Percentiles rank a stretch among this genome's conserved stretches.
Evolutionary conservation across 1,140 invertebrate species (phyloP).

Genomic region (Caenorhabditis inopinata): DNA sequence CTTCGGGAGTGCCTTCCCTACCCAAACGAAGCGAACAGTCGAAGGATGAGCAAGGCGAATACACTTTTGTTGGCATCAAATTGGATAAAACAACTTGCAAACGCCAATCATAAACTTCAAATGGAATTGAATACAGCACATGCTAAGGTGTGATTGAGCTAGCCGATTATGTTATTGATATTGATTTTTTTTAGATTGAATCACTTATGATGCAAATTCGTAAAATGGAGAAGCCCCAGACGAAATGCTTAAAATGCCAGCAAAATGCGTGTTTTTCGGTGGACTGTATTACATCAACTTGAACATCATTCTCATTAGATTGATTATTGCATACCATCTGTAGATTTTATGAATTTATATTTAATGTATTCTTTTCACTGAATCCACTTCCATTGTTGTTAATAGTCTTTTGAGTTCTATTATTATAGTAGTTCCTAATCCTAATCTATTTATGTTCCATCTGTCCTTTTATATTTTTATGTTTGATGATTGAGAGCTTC

Average conservation of each 20-base stretch:
- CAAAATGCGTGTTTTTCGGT: neutral
- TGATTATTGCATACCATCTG: too few species aligned
- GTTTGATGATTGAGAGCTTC: too few species aligned
- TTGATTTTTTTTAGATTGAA: neutral
- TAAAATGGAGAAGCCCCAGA: neutral
- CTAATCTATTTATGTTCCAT: neutral
- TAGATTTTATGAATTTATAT: too few species aligned
- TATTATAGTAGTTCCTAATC: neutral
- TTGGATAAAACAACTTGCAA: constrained; percentile 13
- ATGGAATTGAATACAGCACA: neutral
- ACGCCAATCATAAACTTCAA: constrained; percentile 4
- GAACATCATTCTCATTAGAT: neutral
- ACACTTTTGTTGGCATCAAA: constrained; percentile 24
- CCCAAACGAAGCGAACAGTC: constrained; percentile 27
- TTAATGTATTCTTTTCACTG: too few species aligned
- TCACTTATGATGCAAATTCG: neutral
- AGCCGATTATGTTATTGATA: neutral
- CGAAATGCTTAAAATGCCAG: constrained; percentile 3
- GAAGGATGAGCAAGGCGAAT: constrained; percentile 12
- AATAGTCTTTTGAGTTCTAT: neutral
- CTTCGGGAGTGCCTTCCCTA: constrained; percentile 38
- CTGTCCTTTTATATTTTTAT: too few species aligned
- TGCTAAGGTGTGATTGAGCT: neutral
- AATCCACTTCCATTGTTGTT: neutral
- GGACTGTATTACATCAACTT: neutral